Percentiles rank a stretch among this genome's conserved stretches.
Evolutionary conservation across 2,797 vertebrate genomes (phyloP).

Genomic region (Carcharodon carcharias): DNA sequence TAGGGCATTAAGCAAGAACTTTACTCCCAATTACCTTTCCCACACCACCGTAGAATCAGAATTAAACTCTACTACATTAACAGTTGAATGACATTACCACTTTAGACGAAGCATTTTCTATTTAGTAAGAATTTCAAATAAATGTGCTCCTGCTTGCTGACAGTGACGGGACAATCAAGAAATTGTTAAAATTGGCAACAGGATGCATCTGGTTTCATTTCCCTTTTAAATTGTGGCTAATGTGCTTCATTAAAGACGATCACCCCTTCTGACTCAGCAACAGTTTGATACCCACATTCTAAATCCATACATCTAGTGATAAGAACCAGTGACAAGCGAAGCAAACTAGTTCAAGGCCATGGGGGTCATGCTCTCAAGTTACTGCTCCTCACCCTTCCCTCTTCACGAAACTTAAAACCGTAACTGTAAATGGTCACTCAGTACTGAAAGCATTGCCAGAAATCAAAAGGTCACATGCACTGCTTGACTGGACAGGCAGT

Average conservation of each 20-base stretch:
- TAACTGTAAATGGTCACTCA: neutral
- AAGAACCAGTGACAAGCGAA: neutral
- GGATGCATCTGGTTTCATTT: neutral
- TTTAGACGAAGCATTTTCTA: neutral
- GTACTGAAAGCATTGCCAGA: neutral
- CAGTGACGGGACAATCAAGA: neutral
- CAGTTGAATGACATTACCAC: neutral
- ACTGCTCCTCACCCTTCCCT: no score
- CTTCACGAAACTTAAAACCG: neutral
- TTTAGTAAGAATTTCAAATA: neutral
- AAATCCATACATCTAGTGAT: neutral
- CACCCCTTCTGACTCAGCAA: neutral
- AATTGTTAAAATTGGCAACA: neutral
- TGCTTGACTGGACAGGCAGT: neutral
- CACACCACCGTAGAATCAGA: neutral
- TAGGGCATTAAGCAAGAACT: no score
- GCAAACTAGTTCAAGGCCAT: neutral
- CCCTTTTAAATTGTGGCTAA: neutral
- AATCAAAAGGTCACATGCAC: neutral
- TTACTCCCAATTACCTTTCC: neutral
- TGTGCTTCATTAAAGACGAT: neutral
- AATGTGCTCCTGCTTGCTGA: neutral
- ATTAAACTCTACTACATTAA: neutral
- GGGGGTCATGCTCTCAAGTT: neutral
- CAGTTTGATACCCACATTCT: neutral